Percentiles rank a stretch among this genome's conserved stretches.
phyloP scores from a whole-genome alignment of 2,888 invertebrate species.

The Acanthosepion esculentum region DNA sequence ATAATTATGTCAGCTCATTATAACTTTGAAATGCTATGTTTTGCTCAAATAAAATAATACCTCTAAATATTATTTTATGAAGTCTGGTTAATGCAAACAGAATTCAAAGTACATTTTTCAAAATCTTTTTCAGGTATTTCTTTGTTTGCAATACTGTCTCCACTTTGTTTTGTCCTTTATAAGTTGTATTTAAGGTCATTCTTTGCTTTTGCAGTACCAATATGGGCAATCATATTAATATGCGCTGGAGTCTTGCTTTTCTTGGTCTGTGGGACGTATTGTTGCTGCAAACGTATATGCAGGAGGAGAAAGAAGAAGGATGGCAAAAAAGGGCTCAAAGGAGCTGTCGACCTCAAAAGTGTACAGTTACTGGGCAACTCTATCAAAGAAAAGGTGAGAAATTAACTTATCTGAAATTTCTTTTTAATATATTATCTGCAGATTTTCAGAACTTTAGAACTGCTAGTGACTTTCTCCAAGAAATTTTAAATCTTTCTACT shows the following conservation, averaged over 20 bases:
- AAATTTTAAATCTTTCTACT: background rate
- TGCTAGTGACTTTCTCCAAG: background rate
- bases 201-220: conserved; percentile 66
- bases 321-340: conserved; percentile 81
- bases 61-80: background rate
- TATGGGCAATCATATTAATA: conserved; percentile 72
- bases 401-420: background rate
- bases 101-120: background rate
- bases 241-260: conserved; percentile 70
- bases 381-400: conserved; percentile 94
- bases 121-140: conserved; percentile 37
- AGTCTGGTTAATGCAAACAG: background rate
- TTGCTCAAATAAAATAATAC: background rate
- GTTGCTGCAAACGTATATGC: conserved; percentile 73
- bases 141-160: background rate
- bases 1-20: too few species aligned
- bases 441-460: background rate
- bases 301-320: conserved; percentile 73
- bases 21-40: background rate
- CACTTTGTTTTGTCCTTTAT: background rate
- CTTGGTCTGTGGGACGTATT: conserved; percentile 70
- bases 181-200: background rate
- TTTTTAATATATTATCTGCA: background rate
- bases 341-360: conserved; percentile 91
- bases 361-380: conserved; percentile 96